phyloP scores from a whole-genome alignment of 2,888 invertebrate genomes.

The Capitulum mitella region DNA sequence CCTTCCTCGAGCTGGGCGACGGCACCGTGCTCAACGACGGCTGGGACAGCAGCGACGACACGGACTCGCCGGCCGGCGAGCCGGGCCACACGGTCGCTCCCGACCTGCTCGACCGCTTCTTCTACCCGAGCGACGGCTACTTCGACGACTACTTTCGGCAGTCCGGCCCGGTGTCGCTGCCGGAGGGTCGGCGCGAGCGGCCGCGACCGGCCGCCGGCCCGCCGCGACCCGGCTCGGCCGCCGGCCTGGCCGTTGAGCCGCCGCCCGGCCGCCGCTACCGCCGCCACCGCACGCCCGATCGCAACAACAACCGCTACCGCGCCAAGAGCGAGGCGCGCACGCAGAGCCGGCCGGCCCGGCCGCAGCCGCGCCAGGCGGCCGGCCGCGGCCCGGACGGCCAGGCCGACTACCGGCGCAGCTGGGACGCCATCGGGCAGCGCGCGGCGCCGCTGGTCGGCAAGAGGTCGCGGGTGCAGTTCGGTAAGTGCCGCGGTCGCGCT shows the following conservation, averaged over 20 bases:
- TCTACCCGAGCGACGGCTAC: constrained; percentile 17
- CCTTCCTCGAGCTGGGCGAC: constrained; percentile 15
- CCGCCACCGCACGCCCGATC: neutral
- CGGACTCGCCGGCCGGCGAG: neutral
- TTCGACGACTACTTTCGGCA: neutral
- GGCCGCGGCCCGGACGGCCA: neutral
- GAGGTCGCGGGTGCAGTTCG: neutral
- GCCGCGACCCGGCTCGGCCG: neutral
- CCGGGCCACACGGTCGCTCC: neutral
- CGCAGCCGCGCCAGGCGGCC: neutral
- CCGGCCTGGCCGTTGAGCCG: neutral
- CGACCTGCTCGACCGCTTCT: constrained; percentile 14
- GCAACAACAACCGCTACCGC: constrained; percentile 5
- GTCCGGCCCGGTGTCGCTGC: constrained; percentile 14
- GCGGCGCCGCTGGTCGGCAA: neutral
- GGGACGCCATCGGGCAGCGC: constrained; percentile 9
- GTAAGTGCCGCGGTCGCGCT: neutral
- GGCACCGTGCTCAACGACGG: neutral
- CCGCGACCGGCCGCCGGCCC: neutral
- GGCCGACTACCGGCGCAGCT: neutral
- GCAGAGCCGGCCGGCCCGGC: neutral
- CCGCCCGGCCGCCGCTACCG: neutral
- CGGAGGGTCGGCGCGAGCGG: neutral
- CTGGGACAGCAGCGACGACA: constrained; percentile 13
- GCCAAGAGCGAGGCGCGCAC: constrained; percentile 1